Evolutionary conservation across 2,888 invertebrate genomes (phyloP), one percentile per base, ranked within the genome.

Genomic region (Argynnis bischoffii): DNA sequence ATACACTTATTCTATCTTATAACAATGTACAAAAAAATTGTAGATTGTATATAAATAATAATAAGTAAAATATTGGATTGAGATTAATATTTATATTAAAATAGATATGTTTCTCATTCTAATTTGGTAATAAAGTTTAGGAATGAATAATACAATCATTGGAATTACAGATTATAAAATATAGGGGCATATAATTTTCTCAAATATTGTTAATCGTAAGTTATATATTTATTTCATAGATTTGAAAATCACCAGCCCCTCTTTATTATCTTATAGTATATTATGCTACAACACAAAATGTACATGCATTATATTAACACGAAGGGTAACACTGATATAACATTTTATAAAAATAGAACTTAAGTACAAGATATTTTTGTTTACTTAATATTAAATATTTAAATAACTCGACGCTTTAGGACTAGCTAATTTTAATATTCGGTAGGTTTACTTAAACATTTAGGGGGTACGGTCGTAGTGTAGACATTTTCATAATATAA

Each of bases 31-130:
- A 59, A 21, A 21, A 21, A 11, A 3, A 16, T 18, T 16, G 16
- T n/a, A 18, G 3, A 41, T 18, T 16, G 16, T 16, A 18, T 64
- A 57, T 15, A 64, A 69, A 69, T 50, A 57, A 47, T 67, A 35
- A 47, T 63, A 63, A 53, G 26, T 35, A 31, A 35, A 56, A 26
- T 35, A 35, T 41, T 41, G 11, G 2, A 41, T 41, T 41, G 3
- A 11, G 35, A 41, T 41, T 41, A 41, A 41, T 41, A 41, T 41
- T 41, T 41, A 41, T 41, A 41, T 41, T 11, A 41, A 41, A 41
- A 41, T 41, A 41, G 35, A 41, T 41, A 41, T 41, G 35, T 41
- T 41, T 41, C 35, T 41, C 35, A 41, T 41, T 41, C 11, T 41
- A 41, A 51, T 51, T 16, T 51, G 16, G 16, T 51, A 16, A n/a